Percentiles rank a stretch among this genome's conserved stretches.
phyloP scores from a whole-genome alignment of 1,140 invertebrate species.

The Neodiprion lecontei region DNA sequence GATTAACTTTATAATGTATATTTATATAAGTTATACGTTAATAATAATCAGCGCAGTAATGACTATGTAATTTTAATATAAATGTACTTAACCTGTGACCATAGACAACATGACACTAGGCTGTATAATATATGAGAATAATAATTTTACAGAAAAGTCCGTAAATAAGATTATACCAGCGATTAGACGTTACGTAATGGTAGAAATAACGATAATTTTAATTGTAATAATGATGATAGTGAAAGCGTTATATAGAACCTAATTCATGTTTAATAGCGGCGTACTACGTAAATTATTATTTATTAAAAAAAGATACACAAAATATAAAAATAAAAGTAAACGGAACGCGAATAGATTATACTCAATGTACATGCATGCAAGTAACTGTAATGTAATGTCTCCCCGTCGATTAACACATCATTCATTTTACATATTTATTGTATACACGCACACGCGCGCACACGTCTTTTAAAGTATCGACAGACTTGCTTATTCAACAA shows the following conservation, averaged over 20 bases:
- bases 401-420: too few species aligned
- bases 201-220: conserved; percentile 13
- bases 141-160: not conserved
- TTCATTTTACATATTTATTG: too few species aligned
- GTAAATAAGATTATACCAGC: not conserved
- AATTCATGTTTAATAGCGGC: conserved; percentile 21
- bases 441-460: too few species aligned
- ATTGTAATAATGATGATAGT: not conserved
- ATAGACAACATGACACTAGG: conserved; percentile 32
- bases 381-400: not conserved
- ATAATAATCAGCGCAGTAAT: not conserved
- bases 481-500: too few species aligned
- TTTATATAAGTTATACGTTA: too few species aligned
- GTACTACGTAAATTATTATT: conserved; percentile 46
- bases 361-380: not conserved
- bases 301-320: conserved; percentile 29
- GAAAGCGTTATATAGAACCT: not conserved
- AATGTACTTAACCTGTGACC: conserved; percentile 12
- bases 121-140: conserved; percentile 29
- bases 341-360: not conserved
- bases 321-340: not conserved
- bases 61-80: conserved; percentile 19
- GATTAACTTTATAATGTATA: too few species aligned
- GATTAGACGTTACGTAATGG: conserved; percentile 13
- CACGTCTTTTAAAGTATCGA: too few species aligned